A percentile compares a stretch with the other conserved stretches of the same genome.
Evolutionary conservation across 2,113 vertebrate genomes (phyloP).

Genomic region (Fregetta grallaria): DNA sequence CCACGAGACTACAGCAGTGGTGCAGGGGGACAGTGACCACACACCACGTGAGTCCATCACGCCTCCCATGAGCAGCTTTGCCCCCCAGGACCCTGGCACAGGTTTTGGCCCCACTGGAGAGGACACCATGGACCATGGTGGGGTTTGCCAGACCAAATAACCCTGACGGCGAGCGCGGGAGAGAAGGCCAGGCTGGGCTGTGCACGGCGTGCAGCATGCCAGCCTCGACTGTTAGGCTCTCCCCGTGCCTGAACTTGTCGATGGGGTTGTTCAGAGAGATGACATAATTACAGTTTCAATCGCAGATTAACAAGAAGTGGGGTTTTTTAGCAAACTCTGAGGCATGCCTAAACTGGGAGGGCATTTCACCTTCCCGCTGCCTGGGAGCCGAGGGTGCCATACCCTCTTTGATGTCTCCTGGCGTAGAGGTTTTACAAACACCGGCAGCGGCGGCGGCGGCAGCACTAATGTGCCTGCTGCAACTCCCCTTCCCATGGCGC

Average conservation of each 20-base stretch:
- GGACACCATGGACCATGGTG: accelerated
- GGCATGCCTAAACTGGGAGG: constrained; percentile 72
- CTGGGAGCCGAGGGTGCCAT: constrained; percentile 52
- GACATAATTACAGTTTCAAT: constrained; percentile 76
- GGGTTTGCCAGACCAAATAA: not conserved
- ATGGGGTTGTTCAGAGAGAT: constrained; percentile 13
- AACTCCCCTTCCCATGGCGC: not conserved
- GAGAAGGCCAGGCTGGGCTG: no score
- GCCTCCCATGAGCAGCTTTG: accelerated
- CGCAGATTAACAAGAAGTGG: constrained; percentile 70
- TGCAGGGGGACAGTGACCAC: not conserved
- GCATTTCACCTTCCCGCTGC: constrained; percentile 43
- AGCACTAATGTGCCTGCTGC: not conserved
- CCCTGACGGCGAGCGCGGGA: accelerated
- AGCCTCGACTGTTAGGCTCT: not conserved
- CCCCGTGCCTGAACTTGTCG: constrained; percentile 44
- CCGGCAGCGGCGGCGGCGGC: not conserved
- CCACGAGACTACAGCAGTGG: accelerated
- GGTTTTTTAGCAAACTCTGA: constrained; percentile 34
- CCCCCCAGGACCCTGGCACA: accelerated
- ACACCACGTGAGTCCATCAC: accelerated
- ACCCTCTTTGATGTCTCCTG: constrained; percentile 64
- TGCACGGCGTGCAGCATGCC: accelerated
- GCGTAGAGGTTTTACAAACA: not conserved
- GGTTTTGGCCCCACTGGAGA: accelerated